A percentile compares a stretch with the other conserved stretches of the same genome.
Conservation (phyloP, 2,113 vertebrate species). For the Corythornis madagascariensis region DNA sequence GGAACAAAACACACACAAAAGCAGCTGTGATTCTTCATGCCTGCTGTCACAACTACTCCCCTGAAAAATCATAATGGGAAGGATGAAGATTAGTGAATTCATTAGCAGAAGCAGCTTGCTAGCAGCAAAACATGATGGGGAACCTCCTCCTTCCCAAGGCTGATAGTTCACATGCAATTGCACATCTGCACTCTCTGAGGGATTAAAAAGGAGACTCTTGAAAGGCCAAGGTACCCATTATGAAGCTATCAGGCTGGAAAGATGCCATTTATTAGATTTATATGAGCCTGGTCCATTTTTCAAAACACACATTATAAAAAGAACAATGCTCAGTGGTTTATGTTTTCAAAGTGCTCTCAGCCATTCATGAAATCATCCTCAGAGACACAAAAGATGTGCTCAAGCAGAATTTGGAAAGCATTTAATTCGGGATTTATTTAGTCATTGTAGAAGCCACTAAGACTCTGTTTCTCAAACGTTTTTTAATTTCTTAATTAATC, state of each 20-base stretch:
- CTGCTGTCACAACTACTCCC: background rate
- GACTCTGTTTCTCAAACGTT: background rate
- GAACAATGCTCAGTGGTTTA: background rate
- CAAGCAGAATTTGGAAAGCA: background rate
- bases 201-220: background rate
- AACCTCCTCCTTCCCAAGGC: background rate
- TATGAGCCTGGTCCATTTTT: background rate
- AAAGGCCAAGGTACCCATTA: slow-evolving; percentile 11
- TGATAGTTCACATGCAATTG: background rate
- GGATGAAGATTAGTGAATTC: background rate
- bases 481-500: background rate
- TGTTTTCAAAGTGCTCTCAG: background rate
- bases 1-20: background rate
- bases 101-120: background rate
- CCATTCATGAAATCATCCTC: background rate
- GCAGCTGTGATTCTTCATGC: background rate
- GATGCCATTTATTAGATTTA: slow-evolving; percentile 8
- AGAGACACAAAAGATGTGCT: background rate
- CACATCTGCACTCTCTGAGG: background rate
- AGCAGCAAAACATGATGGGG: background rate
- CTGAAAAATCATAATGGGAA: background rate
- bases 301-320: background rate
- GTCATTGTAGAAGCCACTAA: background rate
- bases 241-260: slow-evolving; percentile 16
- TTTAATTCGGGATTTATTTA: background rate